A percentile compares a stretch with the other conserved stretches of the same genome.
These are phyloP conservation scores for Thereva unica DNA, from an alignment of 2,888 invertebrate genomes.

Conservation along the genomic window DNA sequence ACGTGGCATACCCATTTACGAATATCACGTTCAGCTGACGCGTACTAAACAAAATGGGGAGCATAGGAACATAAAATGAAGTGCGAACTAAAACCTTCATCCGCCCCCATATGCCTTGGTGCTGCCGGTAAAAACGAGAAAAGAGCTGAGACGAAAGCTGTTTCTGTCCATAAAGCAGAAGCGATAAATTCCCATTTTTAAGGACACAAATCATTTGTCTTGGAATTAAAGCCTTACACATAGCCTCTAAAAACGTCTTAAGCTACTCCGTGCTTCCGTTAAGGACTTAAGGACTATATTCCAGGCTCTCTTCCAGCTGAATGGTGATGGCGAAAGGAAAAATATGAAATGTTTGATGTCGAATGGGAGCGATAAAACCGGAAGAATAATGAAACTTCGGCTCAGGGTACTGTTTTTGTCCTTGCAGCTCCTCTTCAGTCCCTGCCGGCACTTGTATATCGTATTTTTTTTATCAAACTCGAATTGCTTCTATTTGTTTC, in stretches of 20 bases:
- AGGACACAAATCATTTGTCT: slow-evolving; percentile 31
- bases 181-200: slow-evolving; percentile 34
- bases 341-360: slow-evolving; percentile 36
- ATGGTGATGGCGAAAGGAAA: background rate
- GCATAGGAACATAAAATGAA: slow-evolving; percentile 34
- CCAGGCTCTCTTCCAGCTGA: background rate
- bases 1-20: slow-evolving; percentile 12
- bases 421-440: background rate
- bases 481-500: slow-evolving; percentile 35
- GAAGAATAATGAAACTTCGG: slow-evolving; percentile 35
- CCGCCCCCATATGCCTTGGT: background rate
- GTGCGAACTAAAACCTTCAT: slow-evolving; percentile 22
- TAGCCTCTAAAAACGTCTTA: slow-evolving; percentile 6
- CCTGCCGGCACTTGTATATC: background rate
- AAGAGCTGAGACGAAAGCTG: slow-evolving; percentile 12
- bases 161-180: slow-evolving; percentile 31
- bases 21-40: slow-evolving; percentile 41
- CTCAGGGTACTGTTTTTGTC: slow-evolving; percentile 25
- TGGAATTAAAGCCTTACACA: slow-evolving; percentile 29
- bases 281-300: slow-evolving; percentile 5
- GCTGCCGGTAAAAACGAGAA: background rate
- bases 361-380: slow-evolving; percentile 28
- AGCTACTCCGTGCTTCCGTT: background rate
- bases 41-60: slow-evolving; percentile 31
- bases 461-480: slow-evolving; percentile 16